Conservation (phyloP, 2,797 vertebrate genomes). For the Mus spretus region DNA sequence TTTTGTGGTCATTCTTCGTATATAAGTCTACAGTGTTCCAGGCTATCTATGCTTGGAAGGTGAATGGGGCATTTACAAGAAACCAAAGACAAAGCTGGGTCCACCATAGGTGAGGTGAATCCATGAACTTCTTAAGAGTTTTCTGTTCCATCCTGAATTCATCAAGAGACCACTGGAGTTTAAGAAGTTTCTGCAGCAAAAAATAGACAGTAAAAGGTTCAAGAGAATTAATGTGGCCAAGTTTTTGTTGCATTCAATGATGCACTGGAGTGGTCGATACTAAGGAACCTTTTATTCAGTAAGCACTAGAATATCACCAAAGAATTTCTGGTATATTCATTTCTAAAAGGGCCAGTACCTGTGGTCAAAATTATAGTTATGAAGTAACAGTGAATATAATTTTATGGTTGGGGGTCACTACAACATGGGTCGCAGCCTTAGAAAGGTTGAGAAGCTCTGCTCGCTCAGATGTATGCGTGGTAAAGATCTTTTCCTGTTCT, state of each 20-base stretch:
- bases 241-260: neutral
- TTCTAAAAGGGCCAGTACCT: neutral
- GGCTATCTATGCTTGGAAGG: neutral
- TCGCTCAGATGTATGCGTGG: neutral
- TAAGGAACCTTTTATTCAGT: neutral
- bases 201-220: neutral
- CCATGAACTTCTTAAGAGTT: conserved; percentile 17
- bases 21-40: neutral
- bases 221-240: neutral
- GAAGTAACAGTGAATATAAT: neutral
- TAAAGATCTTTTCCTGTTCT: neutral
- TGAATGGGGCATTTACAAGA: neutral
- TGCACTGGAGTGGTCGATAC: neutral
- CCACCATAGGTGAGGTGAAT: neutral
- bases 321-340: neutral
- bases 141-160: neutral
- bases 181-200: conserved; percentile 5
- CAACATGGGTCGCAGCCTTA: neutral
- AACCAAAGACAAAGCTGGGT: neutral
- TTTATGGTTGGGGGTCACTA: neutral
- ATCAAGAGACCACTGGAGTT: neutral
- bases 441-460: neutral
- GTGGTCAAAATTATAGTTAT: neutral
- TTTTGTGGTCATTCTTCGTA: neutral
- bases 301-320: neutral